Conservation (phyloP, 2,113 vertebrate genomes). For the Polypterus senegalus region DNA sequence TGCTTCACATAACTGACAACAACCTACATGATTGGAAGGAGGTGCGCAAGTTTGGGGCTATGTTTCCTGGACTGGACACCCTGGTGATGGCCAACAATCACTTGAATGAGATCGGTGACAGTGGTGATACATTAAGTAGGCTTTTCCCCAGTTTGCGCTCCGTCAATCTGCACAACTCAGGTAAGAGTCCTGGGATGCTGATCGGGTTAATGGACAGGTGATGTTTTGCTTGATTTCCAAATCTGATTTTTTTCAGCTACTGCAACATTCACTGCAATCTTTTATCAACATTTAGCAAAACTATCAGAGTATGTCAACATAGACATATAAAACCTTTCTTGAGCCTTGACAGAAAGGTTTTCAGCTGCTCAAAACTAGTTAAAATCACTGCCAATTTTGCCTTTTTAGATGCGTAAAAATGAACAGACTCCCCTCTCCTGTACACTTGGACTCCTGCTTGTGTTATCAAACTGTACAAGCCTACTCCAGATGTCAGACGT, state of each 20-base stretch:
- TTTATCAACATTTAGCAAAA: too few species aligned
- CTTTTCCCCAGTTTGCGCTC: slow-evolving; percentile 81
- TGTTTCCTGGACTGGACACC: slow-evolving; percentile 77
- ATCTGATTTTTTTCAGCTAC: neutral
- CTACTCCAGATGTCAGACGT: too few species aligned
- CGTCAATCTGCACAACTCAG: slow-evolving; percentile 95
- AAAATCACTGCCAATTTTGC: too few species aligned
- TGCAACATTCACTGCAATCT: too few species aligned
- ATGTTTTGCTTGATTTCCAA: neutral
- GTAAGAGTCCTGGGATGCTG: slow-evolving; percentile 35
- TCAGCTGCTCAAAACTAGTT: too few species aligned
- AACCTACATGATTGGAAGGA: slow-evolving; percentile 85
- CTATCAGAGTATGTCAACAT: too few species aligned
- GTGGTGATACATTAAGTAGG: slow-evolving; percentile 57
- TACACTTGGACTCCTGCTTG: too few species aligned
- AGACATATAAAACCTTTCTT: too few species aligned
- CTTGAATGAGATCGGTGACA: slow-evolving; percentile 66
- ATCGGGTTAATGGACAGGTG: neutral
- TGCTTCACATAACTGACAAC: slow-evolving; percentile 95
- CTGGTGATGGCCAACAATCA: slow-evolving; percentile 88
- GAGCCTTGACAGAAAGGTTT: too few species aligned
- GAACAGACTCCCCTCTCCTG: too few species aligned
- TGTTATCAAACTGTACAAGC: too few species aligned
- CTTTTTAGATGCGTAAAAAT: too few species aligned
- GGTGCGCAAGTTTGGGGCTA: slow-evolving; percentile 77